These are phyloP conservation scores for Pelodytes ibericus DNA, from an alignment of 2,797 vertebrate species.

Conservation along the genomic window DNA sequence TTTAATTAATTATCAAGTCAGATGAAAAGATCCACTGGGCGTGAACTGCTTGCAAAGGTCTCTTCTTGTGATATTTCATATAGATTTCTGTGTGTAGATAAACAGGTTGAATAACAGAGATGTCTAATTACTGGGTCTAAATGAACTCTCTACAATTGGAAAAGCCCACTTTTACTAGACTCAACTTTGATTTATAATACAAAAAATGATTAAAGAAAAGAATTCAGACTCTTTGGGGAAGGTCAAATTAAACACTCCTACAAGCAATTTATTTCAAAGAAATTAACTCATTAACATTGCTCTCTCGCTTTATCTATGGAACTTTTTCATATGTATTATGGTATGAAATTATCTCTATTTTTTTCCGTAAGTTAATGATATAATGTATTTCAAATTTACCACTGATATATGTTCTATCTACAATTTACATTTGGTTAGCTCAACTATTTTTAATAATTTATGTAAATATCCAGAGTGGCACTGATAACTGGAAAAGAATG, in stretches of 20 bases:
- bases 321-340: conserved; percentile 7
- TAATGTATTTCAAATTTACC: neutral
- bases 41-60: neutral
- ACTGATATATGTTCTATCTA: neutral
- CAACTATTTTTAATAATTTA: no score
- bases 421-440: no score
- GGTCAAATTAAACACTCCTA: conserved; percentile 44
- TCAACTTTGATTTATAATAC: conserved; percentile 39
- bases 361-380: conserved; percentile 7
- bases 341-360: neutral
- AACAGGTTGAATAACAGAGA: conserved; percentile 11
- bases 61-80: neutral
- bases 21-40: neutral
- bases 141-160: conserved; percentile 24
- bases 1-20: neutral
- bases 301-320: conserved; percentile 9
- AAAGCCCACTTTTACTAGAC: conserved; percentile 35
- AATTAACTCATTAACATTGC: conserved; percentile 25
- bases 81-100: neutral
- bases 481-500: no score
- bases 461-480: no score
- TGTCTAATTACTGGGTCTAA: conserved; percentile 24
- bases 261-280: conserved; percentile 35
- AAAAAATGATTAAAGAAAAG: conserved; percentile 37
- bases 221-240: conserved; percentile 40